These are phyloP conservation scores for Falco naumanni DNA, from an alignment of 2,797 vertebrate species.

Conservation along the genomic window DNA sequence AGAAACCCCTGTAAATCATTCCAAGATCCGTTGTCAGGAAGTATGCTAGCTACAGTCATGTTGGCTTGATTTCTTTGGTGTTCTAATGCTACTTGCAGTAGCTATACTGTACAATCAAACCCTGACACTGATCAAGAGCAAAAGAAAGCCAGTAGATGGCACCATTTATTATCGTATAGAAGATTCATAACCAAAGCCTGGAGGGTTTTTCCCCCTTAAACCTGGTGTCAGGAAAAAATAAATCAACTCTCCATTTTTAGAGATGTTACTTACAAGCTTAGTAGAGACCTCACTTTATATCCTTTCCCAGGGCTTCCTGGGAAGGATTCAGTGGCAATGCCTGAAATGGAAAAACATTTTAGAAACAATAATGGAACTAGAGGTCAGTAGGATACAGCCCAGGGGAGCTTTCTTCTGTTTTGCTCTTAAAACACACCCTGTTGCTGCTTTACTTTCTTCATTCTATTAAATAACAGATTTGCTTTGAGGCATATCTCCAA, in stretches of 20 bases:
- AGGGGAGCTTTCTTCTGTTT: slow-evolving; percentile 48
- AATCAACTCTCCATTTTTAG: slow-evolving; percentile 56
- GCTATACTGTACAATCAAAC: neutral
- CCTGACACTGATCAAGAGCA: neutral
- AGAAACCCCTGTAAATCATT: slow-evolving; percentile 18
- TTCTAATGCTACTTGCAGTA: neutral
- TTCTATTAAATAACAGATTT: slow-evolving; percentile 36
- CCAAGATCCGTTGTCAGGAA: neutral
- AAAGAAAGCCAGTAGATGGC: slow-evolving; percentile 75
- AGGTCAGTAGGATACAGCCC: slow-evolving; percentile 60
- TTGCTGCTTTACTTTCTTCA: slow-evolving; percentile 28
- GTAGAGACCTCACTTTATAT: slow-evolving; percentile 46
- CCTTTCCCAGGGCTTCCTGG: slow-evolving; percentile 22
- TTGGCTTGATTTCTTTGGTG: neutral
- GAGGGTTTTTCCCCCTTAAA: neutral
- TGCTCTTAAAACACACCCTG: neutral
- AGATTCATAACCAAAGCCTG: neutral
- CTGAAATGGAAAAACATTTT: slow-evolving; percentile 67
- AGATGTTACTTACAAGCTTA: slow-evolving; percentile 49
- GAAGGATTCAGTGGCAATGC: slow-evolving; percentile 50
- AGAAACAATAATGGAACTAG: slow-evolving; percentile 51
- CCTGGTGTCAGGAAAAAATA: slow-evolving; percentile 43
- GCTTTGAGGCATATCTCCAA: neutral
- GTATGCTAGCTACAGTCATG: neutral
- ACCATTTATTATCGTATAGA: slow-evolving; percentile 72